These are phyloP conservation scores for Wiebesia pumilae DNA, from an alignment of 1,140 invertebrate genomes.

Conservation along the genomic window DNA sequence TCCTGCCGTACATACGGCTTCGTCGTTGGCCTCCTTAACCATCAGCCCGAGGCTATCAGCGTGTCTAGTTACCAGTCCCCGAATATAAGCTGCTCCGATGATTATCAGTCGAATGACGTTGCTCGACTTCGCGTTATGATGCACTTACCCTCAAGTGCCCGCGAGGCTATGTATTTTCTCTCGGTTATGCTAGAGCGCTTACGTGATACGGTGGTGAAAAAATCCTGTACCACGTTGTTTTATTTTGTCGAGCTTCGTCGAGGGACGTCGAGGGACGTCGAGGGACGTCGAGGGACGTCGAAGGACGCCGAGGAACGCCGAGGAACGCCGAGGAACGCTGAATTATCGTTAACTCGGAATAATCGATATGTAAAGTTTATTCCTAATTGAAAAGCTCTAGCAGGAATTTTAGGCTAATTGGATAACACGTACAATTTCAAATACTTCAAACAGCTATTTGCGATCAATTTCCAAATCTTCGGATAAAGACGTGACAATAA, in stretches of 20 bases:
- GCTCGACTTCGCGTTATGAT: conserved; percentile 50
- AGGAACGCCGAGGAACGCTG: too few species aligned
- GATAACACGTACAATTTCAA: too few species aligned
- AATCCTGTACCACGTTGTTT: background rate
- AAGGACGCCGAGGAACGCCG: too few species aligned
- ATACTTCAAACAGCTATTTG: too few species aligned
- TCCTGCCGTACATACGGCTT: background rate
- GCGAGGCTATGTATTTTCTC: background rate
- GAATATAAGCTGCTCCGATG: conserved; percentile 50
- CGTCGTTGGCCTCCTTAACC: conserved; percentile 39
- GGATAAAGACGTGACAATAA: too few species aligned
- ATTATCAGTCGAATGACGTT: conserved; percentile 54
- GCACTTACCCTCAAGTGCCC: conserved; percentile 20
- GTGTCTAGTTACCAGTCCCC: conserved; percentile 43
- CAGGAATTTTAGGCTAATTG: too few species aligned
- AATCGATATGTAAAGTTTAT: too few species aligned
- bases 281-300: too few species aligned
- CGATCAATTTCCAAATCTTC: too few species aligned
- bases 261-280: too few species aligned
- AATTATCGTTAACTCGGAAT: too few species aligned
- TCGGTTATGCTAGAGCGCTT: background rate
- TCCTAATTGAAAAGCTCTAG: too few species aligned
- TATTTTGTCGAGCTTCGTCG: background rate
- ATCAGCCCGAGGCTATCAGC: conserved; percentile 50
- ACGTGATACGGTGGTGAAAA: conserved; percentile 18